Evolutionary conservation across 2,888 invertebrate species (phyloP).

Genomic region (Melanostoma mellinum): DNA sequence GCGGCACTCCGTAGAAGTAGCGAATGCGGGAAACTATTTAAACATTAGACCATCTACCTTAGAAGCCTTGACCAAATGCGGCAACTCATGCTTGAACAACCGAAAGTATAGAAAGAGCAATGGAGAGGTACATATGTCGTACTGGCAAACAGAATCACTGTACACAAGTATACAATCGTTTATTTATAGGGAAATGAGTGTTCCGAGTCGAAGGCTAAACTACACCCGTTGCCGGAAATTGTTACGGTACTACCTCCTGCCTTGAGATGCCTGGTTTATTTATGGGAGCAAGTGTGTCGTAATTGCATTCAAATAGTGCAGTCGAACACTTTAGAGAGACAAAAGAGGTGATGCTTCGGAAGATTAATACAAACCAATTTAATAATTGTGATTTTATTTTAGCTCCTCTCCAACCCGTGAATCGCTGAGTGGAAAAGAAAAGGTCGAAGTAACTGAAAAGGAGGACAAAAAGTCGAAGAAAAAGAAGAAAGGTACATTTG

Average conservation of each 20-base stretch:
- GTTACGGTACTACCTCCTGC: slow-evolving; percentile 93
- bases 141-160: background rate
- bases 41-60: slow-evolving; percentile 90
- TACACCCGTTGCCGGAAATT: slow-evolving; percentile 81
- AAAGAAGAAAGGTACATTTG: slow-evolving; percentile 78
- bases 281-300: slow-evolving; percentile 93
- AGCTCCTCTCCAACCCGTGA: slow-evolving; percentile 67
- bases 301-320: slow-evolving; percentile 86
- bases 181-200: slow-evolving; percentile 47
- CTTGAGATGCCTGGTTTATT: slow-evolving; percentile 91
- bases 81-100: slow-evolving; percentile 90
- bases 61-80: slow-evolving; percentile 89
- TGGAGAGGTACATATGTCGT: slow-evolving; percentile 67
- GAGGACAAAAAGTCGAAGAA: slow-evolving; percentile 79
- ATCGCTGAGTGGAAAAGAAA: slow-evolving; percentile 66
- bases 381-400: background rate
- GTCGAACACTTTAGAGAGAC: slow-evolving; percentile 79
- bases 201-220: slow-evolving; percentile 76
- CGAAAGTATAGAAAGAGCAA: slow-evolving; percentile 84
- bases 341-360: slow-evolving; percentile 73
- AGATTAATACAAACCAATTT: background rate
- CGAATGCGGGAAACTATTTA: slow-evolving; percentile 87
- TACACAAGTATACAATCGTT: background rate
- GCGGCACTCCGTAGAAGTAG: slow-evolving; percentile 94
- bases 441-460: slow-evolving; percentile 76